These are phyloP conservation scores for Amphipyra berbera DNA, from an alignment of 2,888 invertebrate genomes.

Conservation along the genomic window DNA sequence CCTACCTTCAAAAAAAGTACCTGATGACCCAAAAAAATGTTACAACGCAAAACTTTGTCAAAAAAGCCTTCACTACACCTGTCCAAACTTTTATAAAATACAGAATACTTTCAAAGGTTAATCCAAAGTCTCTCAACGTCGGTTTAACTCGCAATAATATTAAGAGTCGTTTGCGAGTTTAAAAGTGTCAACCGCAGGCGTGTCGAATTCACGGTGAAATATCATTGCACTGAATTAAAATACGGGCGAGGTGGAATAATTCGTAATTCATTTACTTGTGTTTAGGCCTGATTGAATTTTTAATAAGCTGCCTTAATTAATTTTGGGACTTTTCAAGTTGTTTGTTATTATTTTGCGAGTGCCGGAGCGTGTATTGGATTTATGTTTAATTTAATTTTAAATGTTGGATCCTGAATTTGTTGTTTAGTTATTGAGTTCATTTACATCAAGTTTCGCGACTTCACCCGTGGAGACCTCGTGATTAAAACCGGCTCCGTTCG, in stretches of 20 bases:
- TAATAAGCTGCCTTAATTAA: constrained; percentile 36
- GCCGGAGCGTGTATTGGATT: constrained; percentile 15
- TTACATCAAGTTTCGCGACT: background rate
- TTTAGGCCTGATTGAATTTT: constrained; percentile 18
- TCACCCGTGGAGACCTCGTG: too few species aligned
- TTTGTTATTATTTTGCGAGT: constrained; percentile 14
- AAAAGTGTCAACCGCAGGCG: constrained; percentile 40
- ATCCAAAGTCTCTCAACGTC: background rate
- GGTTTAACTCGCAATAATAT: constrained; percentile 25
- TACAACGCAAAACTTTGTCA: too few species aligned
- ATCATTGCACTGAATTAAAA: constrained; percentile 41
- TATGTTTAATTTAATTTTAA: constrained; percentile 5
- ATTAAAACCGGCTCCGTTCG: too few species aligned
- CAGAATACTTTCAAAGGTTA: background rate
- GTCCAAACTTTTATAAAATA: too few species aligned
- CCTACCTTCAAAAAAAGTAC: too few species aligned
- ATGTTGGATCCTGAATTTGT: background rate
- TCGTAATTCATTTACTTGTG: constrained; percentile 21
- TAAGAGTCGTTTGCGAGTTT: constrained; percentile 30
- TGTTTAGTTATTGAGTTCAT: background rate
- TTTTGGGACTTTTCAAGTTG: constrained; percentile 20
- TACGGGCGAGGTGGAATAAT: constrained; percentile 17
- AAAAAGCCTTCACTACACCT: too few species aligned
- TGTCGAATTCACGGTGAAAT: constrained; percentile 20
- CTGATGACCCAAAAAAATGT: too few species aligned